Evolutionary conservation across 2,888 invertebrate genomes (phyloP), one percentile per base, ranked within the genome.

Genomic region (Teleiodes luculella): DNA sequence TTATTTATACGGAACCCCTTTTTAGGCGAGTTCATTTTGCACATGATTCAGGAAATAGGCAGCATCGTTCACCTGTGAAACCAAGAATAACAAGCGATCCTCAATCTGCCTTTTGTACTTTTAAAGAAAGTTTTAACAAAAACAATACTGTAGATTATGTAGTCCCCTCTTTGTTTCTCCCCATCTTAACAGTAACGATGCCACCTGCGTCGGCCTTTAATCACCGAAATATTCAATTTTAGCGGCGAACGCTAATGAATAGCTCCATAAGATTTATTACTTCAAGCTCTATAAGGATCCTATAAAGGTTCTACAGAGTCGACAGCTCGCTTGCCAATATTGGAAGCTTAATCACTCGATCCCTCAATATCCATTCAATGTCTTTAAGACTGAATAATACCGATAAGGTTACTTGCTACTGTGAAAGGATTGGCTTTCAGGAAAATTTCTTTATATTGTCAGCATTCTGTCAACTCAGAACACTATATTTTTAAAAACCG

Each of bases 361-460:
- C 31, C 10, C 28, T 46, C 46, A 46, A 46, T 46, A 46, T 46
- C 28, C 46, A 46, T 46, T 28, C 30, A 46, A 14, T 28, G 46
- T 30, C 14, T 28, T 30, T 13, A 39, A 16, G 39, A 43, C 24
- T 43, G 24, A 28, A 43, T 43, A 43, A 20, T 43, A 43, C 24
- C 20, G 43, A 18, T 43, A n/a, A 18, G 5, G 43, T 43, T 43
- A 6, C 1, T 24, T 1, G 11, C n/a, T 24, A 43, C n/a, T n/a
- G n/a, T 2, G 11, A 11, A 11, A 10, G 20, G 1, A 10, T 24
- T 3, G 2, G 39, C 1, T 14, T 3, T 10, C 1, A 18, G n/a
- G 10, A 39, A 14, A 10, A 1, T 7, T 2, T 2, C 11, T 41
- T 41, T 41, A 20, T 10, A 3, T 5, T 41, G 14, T 4, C 1